A percentile compares a stretch with the other conserved stretches of the same genome.
Evolutionary conservation across 1,140 invertebrate species (phyloP).

Genomic region (Charaxes varanes): DNA sequence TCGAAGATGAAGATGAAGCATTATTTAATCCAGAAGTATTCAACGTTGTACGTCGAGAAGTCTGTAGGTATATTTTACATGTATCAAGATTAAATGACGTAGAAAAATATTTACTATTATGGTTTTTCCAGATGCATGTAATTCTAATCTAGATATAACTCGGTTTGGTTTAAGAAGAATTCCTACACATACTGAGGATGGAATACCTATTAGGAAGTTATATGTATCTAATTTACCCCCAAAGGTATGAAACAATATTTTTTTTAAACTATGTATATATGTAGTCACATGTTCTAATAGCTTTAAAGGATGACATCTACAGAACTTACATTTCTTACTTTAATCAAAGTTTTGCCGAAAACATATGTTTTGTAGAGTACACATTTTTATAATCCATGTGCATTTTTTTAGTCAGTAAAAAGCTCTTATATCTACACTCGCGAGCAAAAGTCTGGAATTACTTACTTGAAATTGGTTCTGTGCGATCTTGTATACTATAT

Average conservation of each 20-base stretch:
- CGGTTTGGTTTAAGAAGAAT: constrained; percentile 39
- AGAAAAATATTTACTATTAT: constrained; percentile 12
- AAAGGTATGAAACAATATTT: constrained; percentile 36
- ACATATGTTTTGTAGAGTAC: no score
- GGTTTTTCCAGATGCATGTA: constrained; percentile 37
- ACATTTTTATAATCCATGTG: no score
- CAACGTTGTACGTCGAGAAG: constrained; percentile 41
- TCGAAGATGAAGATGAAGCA: constrained; percentile 40
- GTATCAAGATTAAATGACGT: not conserved
- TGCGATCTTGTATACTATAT: no score
- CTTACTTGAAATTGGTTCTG: no score
- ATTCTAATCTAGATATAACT: constrained; percentile 33
- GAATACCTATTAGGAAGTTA: constrained; percentile 64
- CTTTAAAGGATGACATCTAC: no score
- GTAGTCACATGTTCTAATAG: constrained; percentile 6
- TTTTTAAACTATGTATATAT: constrained; percentile 4
- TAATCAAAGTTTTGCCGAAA: no score
- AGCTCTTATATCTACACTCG: no score
- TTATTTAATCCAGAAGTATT: constrained; percentile 41
- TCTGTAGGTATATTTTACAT: constrained; percentile 38
- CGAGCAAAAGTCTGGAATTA: no score
- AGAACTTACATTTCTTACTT: no score
- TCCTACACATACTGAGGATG: constrained; percentile 67
- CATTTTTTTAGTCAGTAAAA: no score
- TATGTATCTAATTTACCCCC: constrained; percentile 62